phyloP scores from a whole-genome alignment of 2,888 invertebrate species.

The Cephus sareptanus region DNA sequence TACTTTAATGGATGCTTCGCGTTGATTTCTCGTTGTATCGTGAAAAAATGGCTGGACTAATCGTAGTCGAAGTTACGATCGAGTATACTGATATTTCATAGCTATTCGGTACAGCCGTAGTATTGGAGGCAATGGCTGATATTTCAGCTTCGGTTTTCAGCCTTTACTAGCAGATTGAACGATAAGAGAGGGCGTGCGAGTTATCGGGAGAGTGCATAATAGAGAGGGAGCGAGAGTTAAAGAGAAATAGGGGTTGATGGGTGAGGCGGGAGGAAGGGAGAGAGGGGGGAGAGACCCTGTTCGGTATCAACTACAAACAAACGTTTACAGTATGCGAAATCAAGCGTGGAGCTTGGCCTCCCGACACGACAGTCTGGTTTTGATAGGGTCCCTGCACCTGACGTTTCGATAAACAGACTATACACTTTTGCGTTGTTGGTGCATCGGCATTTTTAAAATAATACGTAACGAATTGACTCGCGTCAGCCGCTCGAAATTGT shows the following conservation, averaged over 20 bases:
- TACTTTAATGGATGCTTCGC: background rate
- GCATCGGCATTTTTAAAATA: background rate
- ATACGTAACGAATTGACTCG: background rate
- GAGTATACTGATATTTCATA: background rate
- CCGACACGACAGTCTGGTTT: slow-evolving; percentile 37
- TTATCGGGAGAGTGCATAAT: background rate
- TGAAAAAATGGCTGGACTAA: background rate
- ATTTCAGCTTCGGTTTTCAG: slow-evolving; percentile 4
- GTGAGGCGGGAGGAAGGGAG: too few relatives aligned
- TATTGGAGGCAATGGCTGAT: slow-evolving; percentile 10
- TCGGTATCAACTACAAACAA: slow-evolving; percentile 38
- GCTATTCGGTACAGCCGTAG: slow-evolving; percentile 9
- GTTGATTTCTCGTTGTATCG: background rate
- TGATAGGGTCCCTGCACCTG: slow-evolving; percentile 53
- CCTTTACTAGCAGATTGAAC: slow-evolving; percentile 26
- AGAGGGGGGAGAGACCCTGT: background rate
- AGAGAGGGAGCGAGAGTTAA: background rate
- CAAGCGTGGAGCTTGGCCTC: slow-evolving; percentile 33
- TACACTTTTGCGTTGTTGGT: background rate
- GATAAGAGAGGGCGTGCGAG: slow-evolving; percentile 27
- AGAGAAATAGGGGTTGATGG: background rate
- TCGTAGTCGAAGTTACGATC: background rate
- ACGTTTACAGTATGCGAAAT: slow-evolving; percentile 38
- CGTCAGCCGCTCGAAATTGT: background rate
- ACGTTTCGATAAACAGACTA: slow-evolving; percentile 58